These are phyloP conservation scores for Drosophila parvula DNA, from an alignment of 1,140 invertebrate species.

Conservation along the genomic window DNA sequence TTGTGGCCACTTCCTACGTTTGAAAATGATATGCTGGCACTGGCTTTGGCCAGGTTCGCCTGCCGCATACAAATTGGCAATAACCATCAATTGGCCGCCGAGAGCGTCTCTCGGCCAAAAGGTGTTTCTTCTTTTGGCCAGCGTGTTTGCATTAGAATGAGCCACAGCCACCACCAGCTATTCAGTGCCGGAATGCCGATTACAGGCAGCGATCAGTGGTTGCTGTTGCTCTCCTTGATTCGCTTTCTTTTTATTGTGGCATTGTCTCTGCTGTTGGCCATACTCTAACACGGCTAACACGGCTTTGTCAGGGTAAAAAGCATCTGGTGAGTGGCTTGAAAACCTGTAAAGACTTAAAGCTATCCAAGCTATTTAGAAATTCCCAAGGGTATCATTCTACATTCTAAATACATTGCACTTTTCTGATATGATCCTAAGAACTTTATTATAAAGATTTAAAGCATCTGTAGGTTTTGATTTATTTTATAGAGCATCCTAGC, in stretches of 20 bases:
- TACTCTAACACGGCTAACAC: conserved; percentile 23
- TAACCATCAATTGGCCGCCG: conserved; percentile 78
- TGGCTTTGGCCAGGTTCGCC: conserved; percentile 10
- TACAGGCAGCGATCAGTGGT: conserved; percentile 44
- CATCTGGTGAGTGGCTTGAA: background rate
- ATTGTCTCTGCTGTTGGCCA: conserved; percentile 25
- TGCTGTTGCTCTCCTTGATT: conserved; percentile 50
- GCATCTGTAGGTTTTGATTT: too few species aligned
- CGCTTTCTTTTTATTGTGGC: conserved; percentile 48
- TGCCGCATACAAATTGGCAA: conserved; percentile 78
- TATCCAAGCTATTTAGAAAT: rapidly evolving
- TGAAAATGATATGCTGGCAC: conserved; percentile 68
- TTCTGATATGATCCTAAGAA: rapidly evolving
- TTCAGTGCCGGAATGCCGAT: conserved; percentile 58
- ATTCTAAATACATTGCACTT: rapidly evolving
- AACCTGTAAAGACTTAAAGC: background rate
- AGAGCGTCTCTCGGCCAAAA: conserved; percentile 46
- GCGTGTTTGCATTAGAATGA: conserved; percentile 79
- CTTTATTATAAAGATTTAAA: background rate
- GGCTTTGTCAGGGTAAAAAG: background rate
- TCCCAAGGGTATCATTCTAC: rapidly evolving
- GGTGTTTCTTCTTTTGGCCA: conserved; percentile 45
- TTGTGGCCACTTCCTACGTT: conserved; percentile 59
- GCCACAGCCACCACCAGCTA: conserved; percentile 36
- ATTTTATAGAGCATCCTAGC: conserved; percentile 5